phyloP scores from a whole-genome alignment of 2,113 vertebrate species.

The Herpailurus yagouaroundi region DNA sequence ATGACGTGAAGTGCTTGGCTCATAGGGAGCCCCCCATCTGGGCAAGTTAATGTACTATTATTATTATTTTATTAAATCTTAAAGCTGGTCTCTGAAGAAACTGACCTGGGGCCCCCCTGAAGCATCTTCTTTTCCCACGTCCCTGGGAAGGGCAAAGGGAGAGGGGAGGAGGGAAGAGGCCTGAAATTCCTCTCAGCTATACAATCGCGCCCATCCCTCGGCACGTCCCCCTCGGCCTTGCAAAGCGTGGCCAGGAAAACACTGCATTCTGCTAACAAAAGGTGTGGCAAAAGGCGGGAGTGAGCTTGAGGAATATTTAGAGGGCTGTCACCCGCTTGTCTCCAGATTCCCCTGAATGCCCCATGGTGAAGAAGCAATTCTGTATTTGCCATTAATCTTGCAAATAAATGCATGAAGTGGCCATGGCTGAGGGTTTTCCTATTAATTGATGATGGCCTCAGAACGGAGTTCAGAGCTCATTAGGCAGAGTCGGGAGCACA shows the following conservation, averaged over 20 bases:
- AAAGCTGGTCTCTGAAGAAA: background rate
- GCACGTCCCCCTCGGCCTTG: background rate
- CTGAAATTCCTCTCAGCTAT: background rate
- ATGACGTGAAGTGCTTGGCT: background rate
- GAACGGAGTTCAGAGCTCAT: background rate
- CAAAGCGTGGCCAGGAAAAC: background rate
- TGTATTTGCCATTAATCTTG: conserved; percentile 45
- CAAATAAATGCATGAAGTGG: background rate
- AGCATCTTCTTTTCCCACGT: background rate
- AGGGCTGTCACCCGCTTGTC: background rate
- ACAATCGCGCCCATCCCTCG: accelerated
- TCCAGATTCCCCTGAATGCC: background rate
- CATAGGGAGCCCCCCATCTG: background rate
- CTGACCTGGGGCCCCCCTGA: accelerated
- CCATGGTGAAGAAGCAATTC: conserved; percentile 66
- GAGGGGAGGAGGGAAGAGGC: background rate
- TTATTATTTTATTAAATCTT: background rate
- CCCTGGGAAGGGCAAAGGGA: background rate
- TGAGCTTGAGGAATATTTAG: conserved; percentile 16
- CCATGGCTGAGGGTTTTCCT: background rate
- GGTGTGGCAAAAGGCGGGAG: background rate
- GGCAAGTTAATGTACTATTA: background rate
- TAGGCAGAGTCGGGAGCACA: background rate
- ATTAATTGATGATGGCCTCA: background rate
- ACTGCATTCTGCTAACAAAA: background rate